Base-by-base conservation (phyloP, 2,797 vertebrate genomes). In the Xyrichtys novacula region DNA sequence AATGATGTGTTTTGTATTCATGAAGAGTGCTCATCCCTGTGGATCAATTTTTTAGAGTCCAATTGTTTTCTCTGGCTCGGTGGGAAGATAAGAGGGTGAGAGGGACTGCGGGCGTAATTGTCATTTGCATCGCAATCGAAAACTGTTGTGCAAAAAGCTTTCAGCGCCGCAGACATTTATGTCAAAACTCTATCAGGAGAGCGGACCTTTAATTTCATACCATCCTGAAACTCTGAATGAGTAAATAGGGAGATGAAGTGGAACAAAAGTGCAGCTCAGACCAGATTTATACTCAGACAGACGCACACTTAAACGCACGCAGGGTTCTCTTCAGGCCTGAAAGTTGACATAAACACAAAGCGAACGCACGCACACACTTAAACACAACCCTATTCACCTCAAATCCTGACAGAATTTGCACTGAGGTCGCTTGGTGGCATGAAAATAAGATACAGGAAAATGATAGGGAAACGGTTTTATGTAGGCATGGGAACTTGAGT, bases 391-490 rank as follows among this genome's bases (percentile, higher is more conserved):
- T 71, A 53, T 83, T 64, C 71, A 66, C 83, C 83, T 85, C 84
- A 85, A 76, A 80, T 78, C 74, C 79, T 70, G 67, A 77, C 60
- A 28, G 52, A 65, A 81, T 81, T 87, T 85, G 78, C 83, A 64
- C 71, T 34, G 58, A 76, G 77, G 28, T 48, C 46, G 55, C 49
- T 73, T 60, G 67, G 77, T 20, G 78, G 85, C 66, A 77, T 73
- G 80, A 84, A 90, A 89, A 89, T 83, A 73, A 88, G 85, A 91
- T 74, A 74, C 62, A 82, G 49, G 83, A 77, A 91, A 90, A 88
- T 84, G 78, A 86, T 78, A 81, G 83, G 80, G 83, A 73, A 34
- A 73, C 63, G 17, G 14, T 66, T 66, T 77, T 25, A 79, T 78
- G 76, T 48, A 75, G 81, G 80, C 85, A 84, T 85, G 87, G 78